These are phyloP conservation scores for Troglohyphantes excavatus DNA, from an alignment of 2,888 invertebrate genomes.

Conservation along the genomic window DNA sequence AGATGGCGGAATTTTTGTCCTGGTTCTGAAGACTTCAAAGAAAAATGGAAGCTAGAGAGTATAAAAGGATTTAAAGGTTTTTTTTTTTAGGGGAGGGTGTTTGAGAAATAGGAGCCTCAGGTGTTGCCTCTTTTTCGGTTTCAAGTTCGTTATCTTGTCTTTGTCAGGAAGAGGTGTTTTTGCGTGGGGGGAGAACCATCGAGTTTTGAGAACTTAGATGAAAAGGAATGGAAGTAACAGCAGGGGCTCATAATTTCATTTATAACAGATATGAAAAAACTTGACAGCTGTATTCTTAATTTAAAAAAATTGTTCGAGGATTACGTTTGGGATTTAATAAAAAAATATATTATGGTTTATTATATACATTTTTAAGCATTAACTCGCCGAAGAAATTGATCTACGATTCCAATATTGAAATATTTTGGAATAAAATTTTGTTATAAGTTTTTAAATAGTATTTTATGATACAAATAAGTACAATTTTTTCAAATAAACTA, in stretches of 20 bases:
- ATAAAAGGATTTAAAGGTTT: slow-evolving; percentile 39
- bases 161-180: slow-evolving; percentile 5
- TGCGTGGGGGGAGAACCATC: background rate
- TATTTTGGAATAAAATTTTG: no score
- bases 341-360: no score
- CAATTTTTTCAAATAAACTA: no score
- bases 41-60: background rate
- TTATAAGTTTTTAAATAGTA: no score
- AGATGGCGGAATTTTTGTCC: slow-evolving; percentile 30
- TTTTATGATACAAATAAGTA: no score
- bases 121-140: slow-evolving; percentile 24
- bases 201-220: slow-evolving; percentile 3
- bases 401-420: no score
- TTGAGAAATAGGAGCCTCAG: slow-evolving; percentile 25
- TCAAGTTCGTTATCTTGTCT: slow-evolving; percentile 39
- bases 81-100: slow-evolving; percentile 3
- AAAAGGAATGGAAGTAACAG: slow-evolving; percentile 2
- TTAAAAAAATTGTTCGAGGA: no score
- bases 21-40: background rate
- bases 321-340: no score
- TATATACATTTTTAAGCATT: no score
- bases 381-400: no score
- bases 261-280: no score
- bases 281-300: no score
- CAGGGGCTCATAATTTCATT: slow-evolving; percentile 26